Base-by-base conservation (phyloP, 2,113 vertebrate genomes). In the Baryphthengus martii region DNA sequence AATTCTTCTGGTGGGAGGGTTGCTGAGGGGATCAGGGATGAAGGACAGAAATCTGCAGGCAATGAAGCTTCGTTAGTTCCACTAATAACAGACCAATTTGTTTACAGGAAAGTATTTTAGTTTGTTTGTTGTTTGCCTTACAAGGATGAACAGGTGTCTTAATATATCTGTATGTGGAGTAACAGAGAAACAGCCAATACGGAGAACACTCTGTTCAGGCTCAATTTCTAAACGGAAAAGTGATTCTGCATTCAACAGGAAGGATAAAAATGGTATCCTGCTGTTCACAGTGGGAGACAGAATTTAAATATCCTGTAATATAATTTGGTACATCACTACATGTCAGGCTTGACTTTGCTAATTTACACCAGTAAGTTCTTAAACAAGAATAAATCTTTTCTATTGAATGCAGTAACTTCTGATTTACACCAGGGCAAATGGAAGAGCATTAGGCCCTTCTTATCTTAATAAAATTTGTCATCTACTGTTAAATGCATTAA, bases 231-330 rank as follows among this genome's bases (percentile, higher is more conserved):
- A 94, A 93, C 58, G 81, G 68, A 92, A 95, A 93, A 93, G 95
- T 94, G 59, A 76, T 52, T 94, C 76, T 82, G 87, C 90, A 95
- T 97, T 92, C 93, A 88, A 94, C 93, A 95, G 93, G 94, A 97
- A 94, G 96, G 95, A 97, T 93, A 95, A 97, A 97, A 97, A 96
- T 3, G 63, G 89, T 96, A 95, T 93, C 95, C 95, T 95, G 94
- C 94, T 97, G 97, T 94, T 97, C 97, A 94, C 88, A 91, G 50
- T 88, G 84, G 96, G 97, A 97, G 92, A 88, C 85, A 92, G 95
- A 94, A 97, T 96, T 95, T 97, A 97, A 96, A 97, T 95, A 97
- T 81, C 95, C 95, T 96, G 89, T 97, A 97, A 93, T 90, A 95
- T 96, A 96, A 97, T 97, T 95, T 95, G 90, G 91, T 96, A 90